Evolutionary conservation across 2,888 invertebrate genomes (phyloP), one percentile per base, ranked within the genome.

Genomic region (Microctonus hyperodae): DNA sequence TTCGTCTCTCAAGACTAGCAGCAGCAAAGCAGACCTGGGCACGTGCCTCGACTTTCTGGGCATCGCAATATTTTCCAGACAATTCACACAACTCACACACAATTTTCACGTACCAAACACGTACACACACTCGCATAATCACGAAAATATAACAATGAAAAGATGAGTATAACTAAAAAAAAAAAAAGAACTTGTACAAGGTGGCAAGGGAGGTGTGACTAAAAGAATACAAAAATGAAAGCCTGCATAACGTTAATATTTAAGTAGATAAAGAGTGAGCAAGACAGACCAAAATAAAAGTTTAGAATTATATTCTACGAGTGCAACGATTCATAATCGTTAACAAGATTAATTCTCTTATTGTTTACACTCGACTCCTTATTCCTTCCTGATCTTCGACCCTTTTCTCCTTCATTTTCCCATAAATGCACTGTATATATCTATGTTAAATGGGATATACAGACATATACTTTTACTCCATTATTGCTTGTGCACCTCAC

Each of bases 331-430:
- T 78, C 76, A 79, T 79, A 78, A 78, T 75, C 72, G 73, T 78
- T 51, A 79, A 80, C 77, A 73, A 79, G 78, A 79, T 78, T 78
- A 79, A 72, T 72, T 64, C 53, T 75, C 76, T 78, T 78, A 77
- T 79, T 80, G 79, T 80, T 78, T 77, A 77, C 75, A 74, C 77
- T 76, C 76, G 72, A 70, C 74, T 75, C 68, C 69, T 75, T 75
- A 71, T 73, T 70, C 71, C 48, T 33, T 53, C 20, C 20, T 53
- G 35, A 48, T 44, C 65, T 65, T 56, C 59, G 50, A 66, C 56
- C 68, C 68, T 40, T 55, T 51, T 40, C 35, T 58, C 57, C 23
- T 55, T 61, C 62, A 40, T 53, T 37, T 59, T 44, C 44, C 16
- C 50, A 33, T 25, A 25, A 51, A 51, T 48, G 40, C 22, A 62